Evolutionary conservation across 2,797 vertebrate genomes (phyloP).

Genomic region (Sphenopsis melanotis): DNA sequence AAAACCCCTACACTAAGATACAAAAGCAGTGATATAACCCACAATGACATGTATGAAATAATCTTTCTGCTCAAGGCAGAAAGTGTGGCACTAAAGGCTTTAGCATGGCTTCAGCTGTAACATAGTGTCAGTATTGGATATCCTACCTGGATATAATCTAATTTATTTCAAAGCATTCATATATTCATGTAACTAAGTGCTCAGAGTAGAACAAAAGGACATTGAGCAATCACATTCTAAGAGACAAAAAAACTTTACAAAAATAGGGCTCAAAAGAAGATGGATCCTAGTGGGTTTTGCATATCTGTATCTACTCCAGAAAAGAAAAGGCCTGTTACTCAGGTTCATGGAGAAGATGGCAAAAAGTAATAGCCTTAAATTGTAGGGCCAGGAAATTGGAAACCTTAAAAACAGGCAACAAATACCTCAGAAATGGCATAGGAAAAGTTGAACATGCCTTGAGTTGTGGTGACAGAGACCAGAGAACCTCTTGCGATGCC

Average conservation of each 20-base stretch:
- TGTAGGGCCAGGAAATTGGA: not conserved
- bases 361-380: not conserved
- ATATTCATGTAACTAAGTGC: not conserved
- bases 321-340: not conserved
- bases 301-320: not conserved
- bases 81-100: not conserved
- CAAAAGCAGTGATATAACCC: not conserved
- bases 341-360: not conserved
- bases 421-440: not conserved
- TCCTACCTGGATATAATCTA: not conserved
- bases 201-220: not conserved
- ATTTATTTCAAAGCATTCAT: not conserved
- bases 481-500: accelerated
- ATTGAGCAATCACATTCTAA: not conserved
- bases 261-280: not conserved
- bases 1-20: not conserved
- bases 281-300: not conserved
- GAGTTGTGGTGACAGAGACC: not conserved
- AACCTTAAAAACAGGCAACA: not conserved
- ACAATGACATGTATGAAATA: not conserved
- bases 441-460: not conserved
- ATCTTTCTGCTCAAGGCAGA: not conserved
- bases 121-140: not conserved
- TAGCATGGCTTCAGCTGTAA: not conserved
- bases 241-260: not conserved